Evolutionary conservation across 2,888 invertebrate genomes (phyloP).

Genomic region (Melipona bicolor): DNA sequence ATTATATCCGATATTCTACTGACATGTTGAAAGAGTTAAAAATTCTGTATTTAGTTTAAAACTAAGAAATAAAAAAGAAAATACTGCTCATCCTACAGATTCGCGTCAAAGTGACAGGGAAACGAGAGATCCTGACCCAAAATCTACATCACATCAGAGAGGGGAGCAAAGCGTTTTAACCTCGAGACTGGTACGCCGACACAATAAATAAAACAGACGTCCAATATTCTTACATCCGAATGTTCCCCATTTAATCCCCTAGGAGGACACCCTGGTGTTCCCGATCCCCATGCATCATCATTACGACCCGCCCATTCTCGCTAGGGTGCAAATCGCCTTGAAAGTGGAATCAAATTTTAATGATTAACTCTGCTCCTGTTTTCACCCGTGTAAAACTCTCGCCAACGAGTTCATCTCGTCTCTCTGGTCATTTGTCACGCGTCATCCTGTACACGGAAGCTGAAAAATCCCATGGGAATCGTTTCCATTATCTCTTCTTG

Average conservation of each 20-base stretch:
- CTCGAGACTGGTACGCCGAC: neutral
- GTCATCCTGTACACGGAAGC: slow-evolving; percentile 31
- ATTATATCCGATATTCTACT: no score
- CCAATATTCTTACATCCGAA: slow-evolving; percentile 19
- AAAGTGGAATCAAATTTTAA: slow-evolving; percentile 72
- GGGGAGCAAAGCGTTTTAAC: neutral
- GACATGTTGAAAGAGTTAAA: no score
- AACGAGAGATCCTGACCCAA: neutral
- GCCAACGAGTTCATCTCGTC: slow-evolving; percentile 28
- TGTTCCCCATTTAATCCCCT: slow-evolving; percentile 33
- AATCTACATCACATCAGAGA: neutral
- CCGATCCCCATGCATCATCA: slow-evolving; percentile 62
- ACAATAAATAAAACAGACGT: slow-evolving; percentile 30
- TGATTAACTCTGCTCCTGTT: slow-evolving; percentile 62
- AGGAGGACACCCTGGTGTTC: slow-evolving; percentile 32
- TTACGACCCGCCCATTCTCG: slow-evolving; percentile 41
- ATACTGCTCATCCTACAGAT: neutral
- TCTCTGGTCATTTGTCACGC: slow-evolving; percentile 62
- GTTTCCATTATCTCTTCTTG: slow-evolving; percentile 38
- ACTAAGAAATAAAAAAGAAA: neutral
- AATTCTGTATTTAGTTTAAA: no score
- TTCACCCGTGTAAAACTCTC: slow-evolving; percentile 59
- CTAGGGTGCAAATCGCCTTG: slow-evolving; percentile 63
- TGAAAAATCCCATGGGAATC: slow-evolving; percentile 13
- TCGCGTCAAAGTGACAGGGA: neutral